Base-by-base conservation (phyloP, 2,113 vertebrate genomes). In the Megaptera novaeangliae region DNA sequence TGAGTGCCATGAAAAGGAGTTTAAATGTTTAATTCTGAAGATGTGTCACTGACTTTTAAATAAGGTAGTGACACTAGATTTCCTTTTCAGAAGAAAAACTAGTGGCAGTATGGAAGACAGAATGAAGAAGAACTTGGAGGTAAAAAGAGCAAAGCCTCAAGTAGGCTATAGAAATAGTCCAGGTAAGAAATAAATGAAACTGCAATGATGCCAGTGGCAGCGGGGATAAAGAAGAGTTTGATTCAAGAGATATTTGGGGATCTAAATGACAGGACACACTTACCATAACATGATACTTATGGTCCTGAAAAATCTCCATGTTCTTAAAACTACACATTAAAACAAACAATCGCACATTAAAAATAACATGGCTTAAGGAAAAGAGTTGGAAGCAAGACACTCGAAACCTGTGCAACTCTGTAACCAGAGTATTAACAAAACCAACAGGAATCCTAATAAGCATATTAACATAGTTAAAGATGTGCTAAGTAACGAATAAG, bases 71-170 rank as follows among this genome's bases (percentile, higher is more conserved):
- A 95, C 61, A 59, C 9, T 7, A 57, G 23, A 78, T 61, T 88
- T 93, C 20, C n/a, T 84, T 84, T 46, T 69, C 88, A 64, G 46
- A 94, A 87, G 80, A 91, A 82, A 92, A 95, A 80, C 36, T 44
- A 11, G 11, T 52, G 44, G 64, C 49, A 91, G 29, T 49, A 84
- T 11, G 6, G n/a, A 95, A 59, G 11, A 88, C 10, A 72, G n/a
- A 94, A 80, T 21, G 66, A 59, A 66, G 66, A 52, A 66, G 88
- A 88, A 95, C 77, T 20, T 15, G 23, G 20, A 80, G 10, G 20
- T n/a, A 85, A 96, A 96, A 95, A 59, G 17, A 59, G n/a, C 39
- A 92, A 91, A 83, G 17, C 59, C 86, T 12, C 72, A 69, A 52
- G 29, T 1, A 78, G 18, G 55, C 34, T 94, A 83, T 0, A 57